Conservation (phyloP, 2,888 invertebrate genomes). For the Eudemis profundana region DNA sequence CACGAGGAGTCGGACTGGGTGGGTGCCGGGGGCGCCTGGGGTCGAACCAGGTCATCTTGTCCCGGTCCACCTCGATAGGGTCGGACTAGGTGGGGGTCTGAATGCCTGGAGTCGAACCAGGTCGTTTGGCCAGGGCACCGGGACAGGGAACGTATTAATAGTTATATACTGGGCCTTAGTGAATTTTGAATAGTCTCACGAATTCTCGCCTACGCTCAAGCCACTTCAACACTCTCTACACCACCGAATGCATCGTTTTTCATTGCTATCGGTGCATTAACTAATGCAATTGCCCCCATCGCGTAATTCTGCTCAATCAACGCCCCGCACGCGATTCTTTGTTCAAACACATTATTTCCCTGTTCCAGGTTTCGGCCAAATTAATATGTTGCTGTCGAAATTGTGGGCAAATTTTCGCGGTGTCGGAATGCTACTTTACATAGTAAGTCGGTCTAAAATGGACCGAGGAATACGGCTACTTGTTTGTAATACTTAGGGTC, state of each 20-base stretch:
- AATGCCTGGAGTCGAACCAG: too few species aligned
- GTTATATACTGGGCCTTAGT: too few species aligned
- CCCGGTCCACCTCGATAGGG: too few species aligned
- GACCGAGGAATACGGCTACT: neutral
- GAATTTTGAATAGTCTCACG: too few species aligned
- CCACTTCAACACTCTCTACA: constrained; percentile 48
- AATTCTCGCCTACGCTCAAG: constrained; percentile 12
- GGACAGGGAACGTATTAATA: too few species aligned
- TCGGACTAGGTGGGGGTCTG: too few species aligned
- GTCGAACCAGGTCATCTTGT: too few species aligned
- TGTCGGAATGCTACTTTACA: constrained; percentile 13
- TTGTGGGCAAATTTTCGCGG: constrained; percentile 25
- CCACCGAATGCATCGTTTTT: constrained; percentile 53
- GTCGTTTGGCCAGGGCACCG: too few species aligned
- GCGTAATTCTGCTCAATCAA: constrained; percentile 76
- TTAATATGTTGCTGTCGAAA: constrained; percentile 40
- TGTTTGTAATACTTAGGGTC: neutral
- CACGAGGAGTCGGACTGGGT: too few species aligned
- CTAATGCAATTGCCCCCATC: constrained; percentile 79
- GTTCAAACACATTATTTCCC: constrained; percentile 51
- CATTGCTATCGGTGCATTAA: constrained; percentile 67
- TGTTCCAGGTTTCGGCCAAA: constrained; percentile 39
- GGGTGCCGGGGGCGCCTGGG: too few species aligned
- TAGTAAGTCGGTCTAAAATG: constrained; percentile 1
- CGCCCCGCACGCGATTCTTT: constrained; percentile 65